These are phyloP conservation scores for Perizoma flavofasciatum DNA, from an alignment of 2,888 invertebrate species.

Conservation along the genomic window DNA sequence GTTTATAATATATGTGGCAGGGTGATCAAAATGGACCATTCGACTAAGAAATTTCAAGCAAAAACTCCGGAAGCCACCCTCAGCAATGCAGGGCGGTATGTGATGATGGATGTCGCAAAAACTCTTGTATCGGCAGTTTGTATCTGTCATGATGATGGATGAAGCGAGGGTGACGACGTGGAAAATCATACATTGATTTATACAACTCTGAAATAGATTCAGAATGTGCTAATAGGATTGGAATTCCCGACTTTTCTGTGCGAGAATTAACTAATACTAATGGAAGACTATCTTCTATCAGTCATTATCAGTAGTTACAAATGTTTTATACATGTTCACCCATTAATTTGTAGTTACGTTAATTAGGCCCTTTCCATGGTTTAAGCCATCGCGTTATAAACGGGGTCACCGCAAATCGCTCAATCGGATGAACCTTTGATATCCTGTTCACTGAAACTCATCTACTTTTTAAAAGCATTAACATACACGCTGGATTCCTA, in stretches of 20 bases:
- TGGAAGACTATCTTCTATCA: no score
- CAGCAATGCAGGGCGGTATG: constrained; percentile 39
- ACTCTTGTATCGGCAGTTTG: constrained; percentile 35
- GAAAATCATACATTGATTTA: constrained; percentile 64
- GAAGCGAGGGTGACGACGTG: constrained; percentile 50
- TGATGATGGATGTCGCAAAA: constrained; percentile 41
- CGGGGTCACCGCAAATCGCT: constrained; percentile 1
- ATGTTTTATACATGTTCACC: no score
- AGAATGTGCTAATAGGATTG: constrained; percentile 31
- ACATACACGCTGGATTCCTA: no score
- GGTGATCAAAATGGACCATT: no score
- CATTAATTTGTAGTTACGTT: no score
- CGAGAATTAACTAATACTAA: constrained; percentile 2
- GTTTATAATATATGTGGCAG: no score
- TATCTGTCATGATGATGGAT: constrained; percentile 66
- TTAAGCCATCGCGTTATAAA: neutral
- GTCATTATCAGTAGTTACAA: no score
- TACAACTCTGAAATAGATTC: constrained; percentile 29
- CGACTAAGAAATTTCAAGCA: neutral
- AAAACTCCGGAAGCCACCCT: constrained; percentile 3
- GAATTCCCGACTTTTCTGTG: constrained; percentile 14
- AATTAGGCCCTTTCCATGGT: no score
- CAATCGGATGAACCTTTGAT: constrained; percentile 1
- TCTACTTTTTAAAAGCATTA: neutral
- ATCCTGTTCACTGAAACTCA: constrained; percentile 10